phyloP scores from a whole-genome alignment of 1,140 invertebrate genomes.

The Protaetia brevitarsis region DNA sequence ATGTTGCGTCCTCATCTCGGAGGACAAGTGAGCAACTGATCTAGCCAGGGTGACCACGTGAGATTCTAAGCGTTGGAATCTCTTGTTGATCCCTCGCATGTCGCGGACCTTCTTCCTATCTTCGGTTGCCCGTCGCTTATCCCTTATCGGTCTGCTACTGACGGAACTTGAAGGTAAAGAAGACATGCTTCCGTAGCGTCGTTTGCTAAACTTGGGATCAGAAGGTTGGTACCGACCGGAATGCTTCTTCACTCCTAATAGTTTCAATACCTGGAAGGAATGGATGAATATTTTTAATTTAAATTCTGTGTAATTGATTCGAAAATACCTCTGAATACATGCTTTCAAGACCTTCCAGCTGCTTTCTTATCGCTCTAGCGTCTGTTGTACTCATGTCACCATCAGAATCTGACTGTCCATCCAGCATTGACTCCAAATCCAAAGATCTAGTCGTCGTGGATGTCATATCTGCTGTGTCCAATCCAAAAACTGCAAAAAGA shows the following conservation, averaged over 20 bases:
- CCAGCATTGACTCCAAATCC: conserved; percentile 78
- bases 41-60: conserved; percentile 89
- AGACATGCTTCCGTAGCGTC: conserved; percentile 52
- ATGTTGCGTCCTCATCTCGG: conserved; percentile 89
- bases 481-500: conserved; percentile 61
- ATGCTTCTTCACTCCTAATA: conserved; percentile 67
- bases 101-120: conserved; percentile 75
- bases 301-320: too few relatives aligned
- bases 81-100: conserved; percentile 77
- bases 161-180: conserved; percentile 74
- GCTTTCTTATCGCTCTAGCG: conserved; percentile 73
- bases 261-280: conserved; percentile 73
- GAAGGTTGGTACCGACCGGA: conserved; percentile 56
- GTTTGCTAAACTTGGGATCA: conserved; percentile 59
- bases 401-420: conserved; percentile 65
- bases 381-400: conserved; percentile 75
- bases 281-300: conserved; percentile 3
- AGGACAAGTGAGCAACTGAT: conserved; percentile 89
- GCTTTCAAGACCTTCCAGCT: conserved; percentile 80
- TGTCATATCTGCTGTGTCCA: conserved; percentile 72
- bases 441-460: conserved; percentile 71
- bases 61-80: conserved; percentile 86
- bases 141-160: conserved; percentile 67
- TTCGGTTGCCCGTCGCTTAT: conserved; percentile 60
- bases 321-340: conserved; percentile 66